These are phyloP conservation scores for Uria aalge DNA, from an alignment of 2,113 vertebrate species.

Conservation along the genomic window DNA sequence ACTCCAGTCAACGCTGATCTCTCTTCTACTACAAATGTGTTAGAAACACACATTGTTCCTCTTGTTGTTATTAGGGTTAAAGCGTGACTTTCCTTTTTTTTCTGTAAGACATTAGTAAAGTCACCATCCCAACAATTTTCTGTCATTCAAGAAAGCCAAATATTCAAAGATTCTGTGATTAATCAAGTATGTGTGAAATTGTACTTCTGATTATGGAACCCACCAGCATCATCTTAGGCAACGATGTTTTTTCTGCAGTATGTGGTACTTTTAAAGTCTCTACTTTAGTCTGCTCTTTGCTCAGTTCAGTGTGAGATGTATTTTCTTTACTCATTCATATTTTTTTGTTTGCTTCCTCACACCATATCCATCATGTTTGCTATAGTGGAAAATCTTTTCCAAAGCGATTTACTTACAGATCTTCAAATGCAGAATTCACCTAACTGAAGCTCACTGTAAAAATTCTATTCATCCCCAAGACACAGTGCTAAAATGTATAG, in stretches of 20 bases:
- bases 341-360: neutral
- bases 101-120: neutral
- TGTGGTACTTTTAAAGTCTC: neutral
- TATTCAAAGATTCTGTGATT: neutral
- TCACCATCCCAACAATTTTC: neutral
- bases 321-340: neutral
- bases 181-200: neutral
- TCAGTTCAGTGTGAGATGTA: neutral
- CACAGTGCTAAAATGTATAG: rapidly evolving
- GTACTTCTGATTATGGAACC: neutral
- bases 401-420: neutral
- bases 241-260: neutral
- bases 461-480: neutral
- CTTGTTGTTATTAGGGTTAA: neutral
- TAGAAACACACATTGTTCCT: neutral
- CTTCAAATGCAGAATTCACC: neutral
- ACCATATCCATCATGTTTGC: neutral
- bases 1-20: neutral
- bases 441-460: neutral
- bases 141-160: neutral
- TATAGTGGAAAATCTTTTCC: neutral
- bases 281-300: neutral
- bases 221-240: neutral
- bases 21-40: neutral
- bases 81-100: neutral